These are phyloP conservation scores for Burhinus bistriatus DNA, from an alignment of 2,113 vertebrate species.

Conservation along the genomic window DNA sequence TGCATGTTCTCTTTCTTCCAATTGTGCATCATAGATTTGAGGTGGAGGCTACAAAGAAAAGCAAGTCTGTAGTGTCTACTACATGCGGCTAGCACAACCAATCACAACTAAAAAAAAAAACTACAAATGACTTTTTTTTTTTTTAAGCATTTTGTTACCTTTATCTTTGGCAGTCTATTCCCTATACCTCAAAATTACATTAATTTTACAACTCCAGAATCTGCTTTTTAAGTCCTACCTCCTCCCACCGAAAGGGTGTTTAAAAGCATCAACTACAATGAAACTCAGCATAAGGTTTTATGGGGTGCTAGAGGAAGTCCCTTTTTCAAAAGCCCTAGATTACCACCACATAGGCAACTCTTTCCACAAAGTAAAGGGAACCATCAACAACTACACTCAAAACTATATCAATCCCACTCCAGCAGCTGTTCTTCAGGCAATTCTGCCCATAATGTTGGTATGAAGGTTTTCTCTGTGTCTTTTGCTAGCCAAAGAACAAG, in stretches of 20 bases:
- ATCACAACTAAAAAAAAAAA: background rate
- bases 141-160: background rate
- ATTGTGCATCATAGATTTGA: constrained; percentile 94
- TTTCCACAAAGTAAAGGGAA: background rate
- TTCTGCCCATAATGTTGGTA: background rate
- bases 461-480: background rate
- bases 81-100: background rate
- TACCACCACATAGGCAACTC: background rate
- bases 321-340: background rate
- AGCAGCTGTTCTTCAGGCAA: background rate
- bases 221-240: background rate
- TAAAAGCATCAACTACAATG: background rate
- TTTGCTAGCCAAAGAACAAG: background rate
- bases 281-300: background rate
- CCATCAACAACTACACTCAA: background rate
- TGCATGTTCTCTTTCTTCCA: constrained; percentile 95
- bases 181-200: background rate
- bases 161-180: background rate
- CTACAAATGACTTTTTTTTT: background rate
- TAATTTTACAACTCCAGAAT: background rate
- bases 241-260: background rate
- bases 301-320: background rate
- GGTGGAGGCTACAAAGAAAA: constrained; percentile 87
- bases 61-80: background rate
- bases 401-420: background rate